Base-by-base conservation (phyloP, 53 echinoderm and acorn worm species). In the Hippasteria phrygiana region DNA sequence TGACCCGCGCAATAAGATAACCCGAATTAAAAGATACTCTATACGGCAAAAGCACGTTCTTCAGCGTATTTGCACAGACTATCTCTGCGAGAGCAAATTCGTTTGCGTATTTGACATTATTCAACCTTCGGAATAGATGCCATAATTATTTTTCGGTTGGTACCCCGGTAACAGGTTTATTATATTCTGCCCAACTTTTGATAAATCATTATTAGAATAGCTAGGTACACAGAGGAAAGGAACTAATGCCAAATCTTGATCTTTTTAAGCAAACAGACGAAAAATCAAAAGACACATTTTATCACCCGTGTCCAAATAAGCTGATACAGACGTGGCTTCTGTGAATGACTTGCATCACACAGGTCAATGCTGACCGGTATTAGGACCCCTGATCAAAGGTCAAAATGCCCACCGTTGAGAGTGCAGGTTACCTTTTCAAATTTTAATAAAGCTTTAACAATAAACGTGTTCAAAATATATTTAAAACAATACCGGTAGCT, bases 191-290 rank as follows among this genome's bases (percentile, higher is more conserved):
- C 26, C 59, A 59, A 59, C 4, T 12, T 51, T 51, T 51, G 51
- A 59, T 59, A 59, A n/a, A 59, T 59, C 59, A 26, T 59, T 59
- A 24, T 59, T 4, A 59, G 59, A 59, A 59, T 59, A 26, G 59
- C 7, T 24, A 24, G 26, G 26, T 59, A 24, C 7, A 24, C 59
- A 59, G 26, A 59, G 8, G 17, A 7, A 26, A 14, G 26, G 54
- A 54, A 4, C 14, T 54, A 20, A 2, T 18, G 3, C 14, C 54
- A 17, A 26, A 24, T n/a, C 26, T 59, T 59, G 59, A 51, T 59
- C n/a, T 5, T n/a, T 26, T 3, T 26, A 26, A 18, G 26, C 8
- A 59, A 59, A 59, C 59, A 59, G 22, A n/a, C 3, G 26, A 59
- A 59, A 4, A 24, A 20, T 59, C 59, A 14, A n/a, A 24, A 59